Evolutionary conservation across 2,888 invertebrate species (phyloP).

Genomic region (Taenaris catops): DNA sequence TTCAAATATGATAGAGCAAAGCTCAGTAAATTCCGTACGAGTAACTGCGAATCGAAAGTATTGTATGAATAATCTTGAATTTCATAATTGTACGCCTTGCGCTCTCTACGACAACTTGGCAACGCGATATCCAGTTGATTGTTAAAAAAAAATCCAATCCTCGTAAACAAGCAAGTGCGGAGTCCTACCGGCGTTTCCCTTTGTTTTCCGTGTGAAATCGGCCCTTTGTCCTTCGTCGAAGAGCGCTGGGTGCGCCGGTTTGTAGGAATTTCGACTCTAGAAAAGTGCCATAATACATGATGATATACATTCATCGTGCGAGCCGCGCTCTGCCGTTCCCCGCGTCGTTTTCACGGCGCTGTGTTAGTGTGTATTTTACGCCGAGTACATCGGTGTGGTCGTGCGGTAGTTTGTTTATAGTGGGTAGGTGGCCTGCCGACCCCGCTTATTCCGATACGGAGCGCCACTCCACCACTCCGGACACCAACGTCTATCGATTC

Average conservation of each 20-base stretch:
- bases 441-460: too few relatives aligned
- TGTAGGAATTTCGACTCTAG: constrained; percentile 75
- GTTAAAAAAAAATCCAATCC: constrained; percentile 41
- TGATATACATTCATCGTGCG: constrained; percentile 62
- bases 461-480: too few relatives aligned
- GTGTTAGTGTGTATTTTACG: constrained; percentile 60
- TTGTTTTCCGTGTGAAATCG: constrained; percentile 71
- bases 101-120: constrained; percentile 59
- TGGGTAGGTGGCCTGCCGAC: too few relatives aligned
- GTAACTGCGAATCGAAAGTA: constrained; percentile 11
- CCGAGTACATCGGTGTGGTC: constrained; percentile 59
- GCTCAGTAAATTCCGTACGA: constrained; percentile 2
- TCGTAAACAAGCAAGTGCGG: constrained; percentile 49
- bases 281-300: constrained; percentile 71
- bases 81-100: constrained; percentile 59
- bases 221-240: constrained; percentile 72
- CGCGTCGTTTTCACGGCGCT: constrained; percentile 61
- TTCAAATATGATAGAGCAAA: constrained; percentile 27
- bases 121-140: constrained; percentile 52
- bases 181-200: constrained; percentile 66
- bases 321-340: constrained; percentile 53
- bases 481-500: too few relatives aligned
- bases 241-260: constrained; percentile 66
- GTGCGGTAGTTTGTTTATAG: constrained; percentile 82
- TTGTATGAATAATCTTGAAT: constrained; percentile 43